A percentile compares a stretch with the other conserved stretches of the same genome.
Conservation (phyloP, 2,113 vertebrate species). For the Microcebus griseorufus region DNA sequence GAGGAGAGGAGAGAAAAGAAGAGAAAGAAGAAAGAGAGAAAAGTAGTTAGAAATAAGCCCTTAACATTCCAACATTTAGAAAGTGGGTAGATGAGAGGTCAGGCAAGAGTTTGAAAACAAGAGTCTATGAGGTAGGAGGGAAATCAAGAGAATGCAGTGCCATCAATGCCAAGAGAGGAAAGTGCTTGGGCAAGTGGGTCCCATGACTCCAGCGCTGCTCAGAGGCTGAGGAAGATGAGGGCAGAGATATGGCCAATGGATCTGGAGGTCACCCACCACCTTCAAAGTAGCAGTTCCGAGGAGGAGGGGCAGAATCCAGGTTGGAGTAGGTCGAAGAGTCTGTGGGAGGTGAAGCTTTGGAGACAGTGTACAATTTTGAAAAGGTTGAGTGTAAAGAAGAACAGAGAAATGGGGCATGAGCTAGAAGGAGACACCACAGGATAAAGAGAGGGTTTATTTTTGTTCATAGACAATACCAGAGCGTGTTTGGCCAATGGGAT, state of each 20-base stretch:
- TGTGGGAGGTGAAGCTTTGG: neutral
- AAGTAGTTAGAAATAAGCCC: neutral
- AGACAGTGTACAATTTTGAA: constrained; percentile 17
- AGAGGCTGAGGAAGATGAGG: neutral
- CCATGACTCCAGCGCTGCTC: neutral
- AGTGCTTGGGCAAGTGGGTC: neutral
- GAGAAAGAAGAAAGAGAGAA: neutral
- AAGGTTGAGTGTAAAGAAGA: neutral
- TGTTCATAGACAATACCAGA: neutral
- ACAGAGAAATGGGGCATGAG: neutral
- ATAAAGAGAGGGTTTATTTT: constrained; percentile 25
- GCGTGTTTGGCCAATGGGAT: neutral
- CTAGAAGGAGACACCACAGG: neutral
- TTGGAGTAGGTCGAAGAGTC: neutral
- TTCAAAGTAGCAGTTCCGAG: neutral
- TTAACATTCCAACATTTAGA: neutral
- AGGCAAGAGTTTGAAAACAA: neutral
- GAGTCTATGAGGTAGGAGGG: neutral
- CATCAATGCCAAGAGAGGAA: neutral
- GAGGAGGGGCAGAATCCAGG: neutral
- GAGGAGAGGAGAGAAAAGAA: neutral
- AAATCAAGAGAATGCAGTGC: neutral
- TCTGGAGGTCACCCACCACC: neutral
- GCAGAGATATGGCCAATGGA: neutral
- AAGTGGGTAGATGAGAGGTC: neutral